Evolutionary conservation across 2,888 invertebrate genomes (phyloP).

Genomic region (Harmothoe impar): DNA sequence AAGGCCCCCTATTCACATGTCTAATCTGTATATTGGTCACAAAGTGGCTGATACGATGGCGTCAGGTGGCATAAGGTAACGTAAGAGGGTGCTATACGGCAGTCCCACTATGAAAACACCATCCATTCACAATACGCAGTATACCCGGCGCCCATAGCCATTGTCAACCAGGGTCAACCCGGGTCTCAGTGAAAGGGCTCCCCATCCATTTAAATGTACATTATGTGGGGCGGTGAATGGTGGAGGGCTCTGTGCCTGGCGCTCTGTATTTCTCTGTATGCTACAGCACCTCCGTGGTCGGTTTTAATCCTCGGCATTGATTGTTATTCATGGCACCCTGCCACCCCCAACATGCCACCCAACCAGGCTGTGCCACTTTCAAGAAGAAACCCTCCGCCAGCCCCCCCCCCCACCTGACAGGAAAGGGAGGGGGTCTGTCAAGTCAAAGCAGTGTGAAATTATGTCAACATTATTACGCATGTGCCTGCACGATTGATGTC

Average conservation of each 20-base stretch:
- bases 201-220: background rate
- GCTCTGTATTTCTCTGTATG: background rate
- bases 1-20: constrained; percentile 33
- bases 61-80: constrained; percentile 14
- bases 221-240: constrained; percentile 22
- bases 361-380: background rate
- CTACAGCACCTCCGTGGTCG: background rate
- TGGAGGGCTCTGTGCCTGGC: background rate
- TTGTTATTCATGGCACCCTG: background rate
- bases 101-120: background rate
- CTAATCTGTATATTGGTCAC: constrained; percentile 31
- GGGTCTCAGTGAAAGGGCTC: background rate
- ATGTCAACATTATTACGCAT: constrained; percentile 25
- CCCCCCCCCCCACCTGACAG: background rate
- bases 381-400: background rate
- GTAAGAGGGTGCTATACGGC: background rate
- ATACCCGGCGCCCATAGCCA: background rate
- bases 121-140: background rate
- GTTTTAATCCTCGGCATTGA: constrained; percentile 2
- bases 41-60: constrained; percentile 9
- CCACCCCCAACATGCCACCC: background rate
- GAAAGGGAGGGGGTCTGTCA: no score
- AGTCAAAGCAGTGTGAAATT: background rate
- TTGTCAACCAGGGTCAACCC: constrained; percentile 8
- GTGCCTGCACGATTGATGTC: constrained; percentile 1